Evolutionary conservation across 1,140 invertebrate species (phyloP).

Genomic region (Diorhabda elongata): DNA sequence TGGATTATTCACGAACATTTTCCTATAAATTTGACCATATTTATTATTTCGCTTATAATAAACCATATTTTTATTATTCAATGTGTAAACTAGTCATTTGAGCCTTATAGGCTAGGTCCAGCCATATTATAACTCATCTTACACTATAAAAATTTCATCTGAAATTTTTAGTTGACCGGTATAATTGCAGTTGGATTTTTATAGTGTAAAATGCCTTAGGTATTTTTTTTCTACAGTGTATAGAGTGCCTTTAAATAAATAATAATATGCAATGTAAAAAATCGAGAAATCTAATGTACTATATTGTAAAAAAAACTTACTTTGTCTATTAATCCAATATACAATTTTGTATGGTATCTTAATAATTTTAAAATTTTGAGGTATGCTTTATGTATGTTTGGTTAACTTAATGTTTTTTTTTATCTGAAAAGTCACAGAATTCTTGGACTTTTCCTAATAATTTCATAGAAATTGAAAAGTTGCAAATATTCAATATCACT

Average conservation of each 20-base stretch:
- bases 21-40: not conserved
- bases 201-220: not conserved
- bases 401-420: not conserved
- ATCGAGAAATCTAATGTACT: conserved; percentile 18
- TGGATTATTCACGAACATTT: not conserved
- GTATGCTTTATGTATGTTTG: conserved; percentile 3
- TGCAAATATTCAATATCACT: too few relatives aligned
- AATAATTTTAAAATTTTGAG: conserved; percentile 27
- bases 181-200: not conserved
- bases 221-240: conserved; percentile 9
- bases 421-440: not conserved
- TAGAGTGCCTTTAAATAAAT: conserved; percentile 22
- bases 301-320: conserved; percentile 25
- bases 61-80: not conserved
- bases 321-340: conserved; percentile 30
- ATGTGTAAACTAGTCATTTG: conserved; percentile 15
- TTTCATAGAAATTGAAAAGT: not conserved
- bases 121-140: conserved; percentile 9
- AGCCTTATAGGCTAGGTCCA: conserved; percentile 16
- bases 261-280: conserved; percentile 17
- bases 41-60: too few relatives aligned
- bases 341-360: conserved; percentile 28
- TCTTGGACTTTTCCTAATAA: not conserved
- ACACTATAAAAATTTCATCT: not conserved
- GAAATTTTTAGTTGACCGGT: too few relatives aligned